Conservation (phyloP, 2,888 invertebrate genomes). For the Autographa gamma region DNA sequence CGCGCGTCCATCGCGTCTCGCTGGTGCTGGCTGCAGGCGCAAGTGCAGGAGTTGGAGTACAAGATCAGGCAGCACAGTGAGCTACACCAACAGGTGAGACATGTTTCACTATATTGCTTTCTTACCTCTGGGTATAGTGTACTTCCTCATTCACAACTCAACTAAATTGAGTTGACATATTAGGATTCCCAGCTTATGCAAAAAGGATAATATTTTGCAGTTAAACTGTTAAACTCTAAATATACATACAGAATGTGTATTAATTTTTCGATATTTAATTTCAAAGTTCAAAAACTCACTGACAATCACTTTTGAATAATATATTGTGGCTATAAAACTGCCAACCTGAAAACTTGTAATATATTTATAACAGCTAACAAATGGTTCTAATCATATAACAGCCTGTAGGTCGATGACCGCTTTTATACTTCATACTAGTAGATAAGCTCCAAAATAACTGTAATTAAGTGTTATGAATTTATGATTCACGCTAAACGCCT, state of each 20-base stretch:
- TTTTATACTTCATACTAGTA: constrained; percentile 12
- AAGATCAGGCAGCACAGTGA: constrained; percentile 96
- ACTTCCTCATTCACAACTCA: too few species aligned
- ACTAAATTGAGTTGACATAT: too few species aligned
- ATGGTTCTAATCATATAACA: constrained; percentile 23
- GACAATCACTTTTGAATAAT: too few species aligned
- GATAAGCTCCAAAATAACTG: constrained; percentile 36
- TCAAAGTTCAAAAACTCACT: too few species aligned
- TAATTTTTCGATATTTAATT: too few species aligned
- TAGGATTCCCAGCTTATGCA: too few species aligned
- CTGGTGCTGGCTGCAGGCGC: constrained; percentile 98
- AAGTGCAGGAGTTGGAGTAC: constrained; percentile 97
- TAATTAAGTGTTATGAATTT: constrained; percentile 28
- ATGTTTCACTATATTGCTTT: background rate
- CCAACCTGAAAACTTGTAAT: background rate
- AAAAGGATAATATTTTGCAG: too few species aligned
- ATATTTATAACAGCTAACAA: constrained; percentile 16
- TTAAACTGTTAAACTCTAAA: too few species aligned
- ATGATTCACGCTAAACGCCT: constrained; percentile 23
- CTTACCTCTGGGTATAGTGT: too few species aligned
- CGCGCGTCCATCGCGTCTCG: constrained; percentile 95
- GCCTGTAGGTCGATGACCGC: constrained; percentile 30
- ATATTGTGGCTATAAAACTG: too few species aligned
- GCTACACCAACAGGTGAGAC: constrained; percentile 90
- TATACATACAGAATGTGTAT: too few species aligned